phyloP scores from a whole-genome alignment of 2,888 invertebrate genomes.

The Drosophila prolongata region DNA sequence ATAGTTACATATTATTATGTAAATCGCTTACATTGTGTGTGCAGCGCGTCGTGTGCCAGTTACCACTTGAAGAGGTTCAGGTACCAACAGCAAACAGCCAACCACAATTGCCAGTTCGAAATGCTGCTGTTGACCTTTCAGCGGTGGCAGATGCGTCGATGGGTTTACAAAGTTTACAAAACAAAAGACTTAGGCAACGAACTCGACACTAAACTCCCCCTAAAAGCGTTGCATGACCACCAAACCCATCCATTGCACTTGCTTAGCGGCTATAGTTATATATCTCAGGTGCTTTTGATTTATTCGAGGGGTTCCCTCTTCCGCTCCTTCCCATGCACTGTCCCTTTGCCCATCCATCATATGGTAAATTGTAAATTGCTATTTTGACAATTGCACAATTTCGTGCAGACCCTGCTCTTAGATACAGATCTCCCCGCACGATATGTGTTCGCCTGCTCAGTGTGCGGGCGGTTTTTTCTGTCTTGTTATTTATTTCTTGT shows the following conservation, averaged over 20 bases:
- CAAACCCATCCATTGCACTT: slow-evolving; percentile 52
- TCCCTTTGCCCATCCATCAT: slow-evolving; percentile 45
- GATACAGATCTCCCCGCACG: slow-evolving; percentile 74
- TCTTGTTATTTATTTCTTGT: slow-evolving; percentile 40
- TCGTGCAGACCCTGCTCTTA: slow-evolving; percentile 63
- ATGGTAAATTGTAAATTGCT: slow-evolving; percentile 66
- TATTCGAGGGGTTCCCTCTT: slow-evolving; percentile 50
- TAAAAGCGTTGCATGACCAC: slow-evolving; percentile 50
- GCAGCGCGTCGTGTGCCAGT: slow-evolving; percentile 67
- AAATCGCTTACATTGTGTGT: slow-evolving; percentile 73
- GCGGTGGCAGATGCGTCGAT: slow-evolving; percentile 20
- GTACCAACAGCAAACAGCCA: slow-evolving; percentile 5
- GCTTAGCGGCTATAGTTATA: slow-evolving; percentile 47
- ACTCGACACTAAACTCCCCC: slow-evolving; percentile 60
- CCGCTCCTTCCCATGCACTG: not conserved
- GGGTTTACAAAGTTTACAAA: slow-evolving; percentile 50
- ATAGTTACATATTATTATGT: slow-evolving; percentile 74
- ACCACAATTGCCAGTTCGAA: slow-evolving; percentile 42
- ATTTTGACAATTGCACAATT: slow-evolving; percentile 80
- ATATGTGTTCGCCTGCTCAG: slow-evolving; percentile 21
- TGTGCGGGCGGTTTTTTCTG: slow-evolving; percentile 62
- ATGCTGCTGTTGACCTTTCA: slow-evolving; percentile 72
- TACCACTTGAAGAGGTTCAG: slow-evolving; percentile 28
- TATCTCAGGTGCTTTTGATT: slow-evolving; percentile 52
- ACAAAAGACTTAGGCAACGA: slow-evolving; percentile 79